Evolutionary conservation across 2,888 invertebrate genomes (phyloP).

Genomic region (Xanthostigma xanthostigma): DNA sequence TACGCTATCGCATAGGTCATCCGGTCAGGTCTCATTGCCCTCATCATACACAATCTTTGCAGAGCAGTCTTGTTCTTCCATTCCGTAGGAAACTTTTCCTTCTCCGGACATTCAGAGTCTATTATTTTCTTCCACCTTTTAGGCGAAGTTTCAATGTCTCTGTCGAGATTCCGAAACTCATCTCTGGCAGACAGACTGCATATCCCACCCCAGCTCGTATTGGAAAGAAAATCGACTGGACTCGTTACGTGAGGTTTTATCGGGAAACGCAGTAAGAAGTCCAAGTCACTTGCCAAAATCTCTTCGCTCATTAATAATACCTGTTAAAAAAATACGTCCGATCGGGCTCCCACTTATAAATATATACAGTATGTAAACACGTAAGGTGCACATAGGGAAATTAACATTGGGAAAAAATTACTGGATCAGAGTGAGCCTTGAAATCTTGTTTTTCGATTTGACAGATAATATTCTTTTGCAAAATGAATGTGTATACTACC

Average conservation of each 20-base stretch:
- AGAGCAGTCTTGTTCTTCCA: conserved; percentile 93
- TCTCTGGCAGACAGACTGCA: conserved; percentile 80
- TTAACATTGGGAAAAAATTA: too few species aligned
- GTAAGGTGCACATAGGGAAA: too few species aligned
- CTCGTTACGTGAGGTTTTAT: conserved; percentile 83
- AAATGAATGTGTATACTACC: too few species aligned
- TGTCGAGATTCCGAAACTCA: conserved; percentile 83
- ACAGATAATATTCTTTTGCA: too few species aligned
- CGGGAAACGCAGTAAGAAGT: conserved; percentile 86
- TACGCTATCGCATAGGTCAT: conserved; percentile 92
- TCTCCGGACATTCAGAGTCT: conserved; percentile 87
- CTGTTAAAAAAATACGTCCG: conserved; percentile 29
- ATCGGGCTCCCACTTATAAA: background rate
- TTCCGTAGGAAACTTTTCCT: conserved; percentile 94
- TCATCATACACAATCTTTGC: conserved; percentile 89
- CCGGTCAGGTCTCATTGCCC: conserved; percentile 84
- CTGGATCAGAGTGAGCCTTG: too few species aligned
- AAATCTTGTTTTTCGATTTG: too few species aligned
- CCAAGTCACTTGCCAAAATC: conserved; percentile 70
- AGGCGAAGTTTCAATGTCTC: conserved; percentile 91
- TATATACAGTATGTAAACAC: too few species aligned
- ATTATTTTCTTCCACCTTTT: conserved; percentile 96
- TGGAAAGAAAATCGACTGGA: conserved; percentile 88
- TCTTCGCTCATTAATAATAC: conserved; percentile 77
- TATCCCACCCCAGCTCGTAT: conserved; percentile 89